phyloP scores from a whole-genome alignment of 2,888 invertebrate genomes.

The Pomacea canaliculata region DNA sequence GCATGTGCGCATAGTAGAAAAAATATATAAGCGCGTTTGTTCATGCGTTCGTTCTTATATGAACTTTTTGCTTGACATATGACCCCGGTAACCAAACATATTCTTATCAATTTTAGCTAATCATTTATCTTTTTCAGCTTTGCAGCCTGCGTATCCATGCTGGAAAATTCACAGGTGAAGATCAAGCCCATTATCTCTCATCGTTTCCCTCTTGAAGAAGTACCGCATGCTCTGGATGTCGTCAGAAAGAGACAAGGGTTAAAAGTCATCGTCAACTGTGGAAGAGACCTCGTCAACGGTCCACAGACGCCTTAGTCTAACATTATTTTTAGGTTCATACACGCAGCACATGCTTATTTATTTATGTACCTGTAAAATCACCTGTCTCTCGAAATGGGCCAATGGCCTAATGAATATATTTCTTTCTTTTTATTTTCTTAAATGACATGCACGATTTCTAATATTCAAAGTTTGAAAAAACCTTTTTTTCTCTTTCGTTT shows the following conservation, averaged over 20 bases:
- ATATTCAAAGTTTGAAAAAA: too few species aligned
- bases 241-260: background rate
- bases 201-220: constrained; percentile 9
- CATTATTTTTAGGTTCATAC: background rate
- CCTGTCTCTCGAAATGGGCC: too few species aligned
- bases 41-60: too few species aligned
- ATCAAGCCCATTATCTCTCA: constrained; percentile 20
- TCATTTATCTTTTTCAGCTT: background rate
- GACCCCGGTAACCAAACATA: too few species aligned
- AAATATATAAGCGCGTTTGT: too few species aligned
- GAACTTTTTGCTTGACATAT: too few species aligned
- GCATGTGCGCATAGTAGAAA: too few species aligned
- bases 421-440: too few species aligned
- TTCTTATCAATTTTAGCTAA: too few species aligned
- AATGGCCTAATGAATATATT: too few species aligned
- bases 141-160: constrained; percentile 4
- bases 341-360: background rate
- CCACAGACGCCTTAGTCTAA: background rate
- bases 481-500: too few species aligned
- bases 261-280: constrained; percentile 18
- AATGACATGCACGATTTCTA: too few species aligned
- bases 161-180: constrained; percentile 14
- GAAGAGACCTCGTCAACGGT: background rate
- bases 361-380: background rate
- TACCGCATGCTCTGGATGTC: constrained; percentile 16